These are phyloP conservation scores for Calvadosia cruxmelitensis DNA, from an alignment of 30 jellyfish, hydroid and myxozoan species.

Conservation along the genomic window DNA sequence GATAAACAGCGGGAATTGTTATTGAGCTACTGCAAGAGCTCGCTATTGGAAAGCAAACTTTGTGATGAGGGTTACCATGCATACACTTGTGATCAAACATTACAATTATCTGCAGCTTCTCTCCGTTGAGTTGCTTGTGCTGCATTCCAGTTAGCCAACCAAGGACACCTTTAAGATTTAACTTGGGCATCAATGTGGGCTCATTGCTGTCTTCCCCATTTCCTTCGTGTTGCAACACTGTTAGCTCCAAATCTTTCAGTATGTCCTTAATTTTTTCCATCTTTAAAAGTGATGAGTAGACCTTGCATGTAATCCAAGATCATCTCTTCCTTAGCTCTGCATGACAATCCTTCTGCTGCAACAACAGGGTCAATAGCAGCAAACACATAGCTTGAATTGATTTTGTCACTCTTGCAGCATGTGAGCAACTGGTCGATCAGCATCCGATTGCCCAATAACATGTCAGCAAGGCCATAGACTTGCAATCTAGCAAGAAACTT, in stretches of 20 bases:
- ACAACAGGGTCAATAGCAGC: too few relatives aligned
- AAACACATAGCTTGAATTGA: constrained; percentile 7
- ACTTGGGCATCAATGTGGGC: not conserved
- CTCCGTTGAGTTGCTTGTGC: constrained; percentile 23
- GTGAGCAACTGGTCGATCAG: not conserved
- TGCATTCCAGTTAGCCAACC: constrained; percentile 32
- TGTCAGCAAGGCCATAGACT: constrained; percentile 5
- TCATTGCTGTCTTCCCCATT: too few relatives aligned
- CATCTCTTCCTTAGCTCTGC: constrained; percentile 10
- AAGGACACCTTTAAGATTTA: constrained; percentile 3
- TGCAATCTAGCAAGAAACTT: constrained; percentile 8
- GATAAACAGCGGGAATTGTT: constrained; percentile 5
- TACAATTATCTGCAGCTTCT: not conserved
- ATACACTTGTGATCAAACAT: constrained; percentile 22
- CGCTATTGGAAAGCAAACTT: constrained; percentile 14
- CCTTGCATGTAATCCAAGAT: constrained; percentile 5
- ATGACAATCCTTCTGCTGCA: constrained; percentile 1
- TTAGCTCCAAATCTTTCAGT: too few relatives aligned
- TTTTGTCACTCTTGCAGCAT: constrained; percentile 1
- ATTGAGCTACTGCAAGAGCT: constrained; percentile 9
- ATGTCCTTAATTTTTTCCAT: constrained; percentile 5
- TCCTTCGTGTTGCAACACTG: too few relatives aligned
- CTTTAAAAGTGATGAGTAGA: constrained; percentile 3
- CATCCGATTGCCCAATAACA: constrained; percentile 4
- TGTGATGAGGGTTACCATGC: constrained; percentile 20